phyloP scores from a whole-genome alignment of 2,113 vertebrate species.

The Cyprinus carpio region DNA sequence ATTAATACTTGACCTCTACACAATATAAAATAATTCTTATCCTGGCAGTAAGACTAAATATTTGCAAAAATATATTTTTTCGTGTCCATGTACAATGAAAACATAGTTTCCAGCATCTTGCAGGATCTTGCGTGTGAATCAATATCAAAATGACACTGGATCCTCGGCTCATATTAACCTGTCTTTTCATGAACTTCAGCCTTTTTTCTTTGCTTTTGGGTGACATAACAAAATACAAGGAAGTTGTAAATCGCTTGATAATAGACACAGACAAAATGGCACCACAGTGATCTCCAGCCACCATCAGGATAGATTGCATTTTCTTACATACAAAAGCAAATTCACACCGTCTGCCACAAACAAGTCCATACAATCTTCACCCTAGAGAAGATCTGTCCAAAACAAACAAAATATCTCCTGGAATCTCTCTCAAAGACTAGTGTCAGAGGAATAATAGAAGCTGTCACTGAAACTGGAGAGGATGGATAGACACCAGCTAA shows the following conservation, averaged over 20 bases:
- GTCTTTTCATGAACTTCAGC: conserved; percentile 30
- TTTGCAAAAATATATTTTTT: neutral
- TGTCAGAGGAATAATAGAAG: conserved; percentile 1
- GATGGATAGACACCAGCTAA: neutral
- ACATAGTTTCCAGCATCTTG: neutral
- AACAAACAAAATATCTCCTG: conserved; percentile 42
- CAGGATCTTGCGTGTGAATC: conserved; percentile 37
- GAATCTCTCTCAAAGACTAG: neutral
- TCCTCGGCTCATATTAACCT: conserved; percentile 34
- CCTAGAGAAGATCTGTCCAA: neutral
- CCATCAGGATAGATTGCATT: conserved; percentile 48
- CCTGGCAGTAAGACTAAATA: neutral
- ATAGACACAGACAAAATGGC: conserved; percentile 69
- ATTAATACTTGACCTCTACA: neutral
- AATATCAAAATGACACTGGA: conserved; percentile 42
- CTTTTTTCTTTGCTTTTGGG: conserved; percentile 23
- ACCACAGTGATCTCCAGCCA: conserved; percentile 63
- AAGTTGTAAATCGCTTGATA: conserved; percentile 62
- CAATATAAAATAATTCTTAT: neutral
- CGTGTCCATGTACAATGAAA: neutral
- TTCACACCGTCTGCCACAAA: conserved; percentile 55
- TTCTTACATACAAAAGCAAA: conserved; percentile 58
- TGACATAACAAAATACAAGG: conserved; percentile 58
- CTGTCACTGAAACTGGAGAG: conserved; percentile 1
- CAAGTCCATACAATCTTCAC: conserved; percentile 39